Conservation (phyloP, 2,113 vertebrate genomes). For the Benitochromis conjunctus region DNA sequence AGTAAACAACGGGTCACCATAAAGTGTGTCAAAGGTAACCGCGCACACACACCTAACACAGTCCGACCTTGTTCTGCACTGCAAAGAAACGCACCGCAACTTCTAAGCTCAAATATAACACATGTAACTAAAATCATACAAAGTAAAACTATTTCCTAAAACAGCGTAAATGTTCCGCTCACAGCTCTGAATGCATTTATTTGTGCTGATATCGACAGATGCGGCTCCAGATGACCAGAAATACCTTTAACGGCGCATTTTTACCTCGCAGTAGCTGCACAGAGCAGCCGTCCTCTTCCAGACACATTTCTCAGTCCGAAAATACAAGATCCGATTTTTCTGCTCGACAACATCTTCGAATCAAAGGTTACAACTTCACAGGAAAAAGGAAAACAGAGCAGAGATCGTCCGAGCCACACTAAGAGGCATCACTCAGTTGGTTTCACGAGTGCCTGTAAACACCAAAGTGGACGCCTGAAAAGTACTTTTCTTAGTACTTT, state of each 20-base stretch:
- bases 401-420: neutral
- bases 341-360: slow-evolving; percentile 47
- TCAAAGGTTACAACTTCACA: no score
- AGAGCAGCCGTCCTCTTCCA: neutral
- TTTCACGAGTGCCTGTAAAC: neutral
- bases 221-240: neutral
- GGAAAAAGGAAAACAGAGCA: rapidly evolving
- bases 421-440: neutral
- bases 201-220: rapidly evolving
- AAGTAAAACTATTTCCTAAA: neutral
- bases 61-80: no score
- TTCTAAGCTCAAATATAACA: neutral
- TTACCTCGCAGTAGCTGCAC: slow-evolving; percentile 7
- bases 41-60: neutral
- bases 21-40: slow-evolving; percentile 7
- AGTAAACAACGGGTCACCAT: neutral
- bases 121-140: neutral
- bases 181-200: neutral
- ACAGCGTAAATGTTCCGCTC: neutral
- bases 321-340: neutral
- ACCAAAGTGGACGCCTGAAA: neutral
- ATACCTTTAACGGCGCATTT: neutral
- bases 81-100: neutral
- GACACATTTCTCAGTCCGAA: slow-evolving; percentile 1
- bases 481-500: neutral